Conservation (phyloP, 2,113 vertebrate genomes). For the Syrmaticus mikado region DNA sequence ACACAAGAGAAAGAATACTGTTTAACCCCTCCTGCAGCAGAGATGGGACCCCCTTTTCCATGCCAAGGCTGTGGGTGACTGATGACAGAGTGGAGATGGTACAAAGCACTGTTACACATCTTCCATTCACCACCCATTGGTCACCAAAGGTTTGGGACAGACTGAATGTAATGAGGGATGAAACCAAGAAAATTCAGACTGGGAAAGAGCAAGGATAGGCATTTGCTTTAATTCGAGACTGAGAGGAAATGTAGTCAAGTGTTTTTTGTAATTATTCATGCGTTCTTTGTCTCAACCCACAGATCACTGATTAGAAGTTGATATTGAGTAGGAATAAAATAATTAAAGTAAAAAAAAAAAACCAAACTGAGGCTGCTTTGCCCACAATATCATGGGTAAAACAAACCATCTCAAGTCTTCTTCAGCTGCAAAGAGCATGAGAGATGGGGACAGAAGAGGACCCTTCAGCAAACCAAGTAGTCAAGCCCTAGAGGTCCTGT, state of each 20-base stretch:
- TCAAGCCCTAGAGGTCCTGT: background rate
- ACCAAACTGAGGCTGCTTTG: background rate
- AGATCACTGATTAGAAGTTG: background rate
- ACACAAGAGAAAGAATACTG: background rate
- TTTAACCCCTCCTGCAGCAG: background rate
- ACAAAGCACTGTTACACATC: background rate
- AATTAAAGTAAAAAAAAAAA: background rate
- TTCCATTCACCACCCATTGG: background rate
- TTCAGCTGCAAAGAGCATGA: background rate
- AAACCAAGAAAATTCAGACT: background rate
- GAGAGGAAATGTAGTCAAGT: background rate
- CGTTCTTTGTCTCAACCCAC: background rate
- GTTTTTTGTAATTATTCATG: background rate
- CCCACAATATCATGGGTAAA: background rate
- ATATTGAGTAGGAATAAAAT: background rate
- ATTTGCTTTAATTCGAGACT: background rate
- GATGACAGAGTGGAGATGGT: background rate
- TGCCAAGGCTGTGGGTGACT: background rate
- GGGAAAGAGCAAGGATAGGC: background rate
- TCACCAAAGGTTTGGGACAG: background rate
- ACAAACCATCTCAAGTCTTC: background rate
- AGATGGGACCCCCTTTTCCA: background rate
- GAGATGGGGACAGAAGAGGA: background rate
- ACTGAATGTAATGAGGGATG: background rate
- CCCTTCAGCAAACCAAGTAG: background rate